Percentiles rank a stretch among this genome's conserved stretches.
Evolutionary conservation across 1,140 invertebrate genomes (phyloP).

Genomic region (Oedothorax gibbosus): DNA sequence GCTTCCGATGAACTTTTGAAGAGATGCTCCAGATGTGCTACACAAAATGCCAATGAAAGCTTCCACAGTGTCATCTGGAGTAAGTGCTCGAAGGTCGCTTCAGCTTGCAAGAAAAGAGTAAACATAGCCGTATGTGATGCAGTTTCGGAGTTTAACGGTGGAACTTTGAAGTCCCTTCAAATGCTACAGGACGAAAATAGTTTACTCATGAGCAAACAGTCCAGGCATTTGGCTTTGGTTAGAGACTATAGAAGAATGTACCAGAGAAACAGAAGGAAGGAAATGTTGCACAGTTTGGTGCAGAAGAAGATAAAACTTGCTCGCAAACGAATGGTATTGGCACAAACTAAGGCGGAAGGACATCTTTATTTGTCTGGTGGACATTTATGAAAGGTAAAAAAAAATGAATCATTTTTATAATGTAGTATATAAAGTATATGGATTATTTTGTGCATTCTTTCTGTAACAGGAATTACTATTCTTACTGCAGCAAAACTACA

Average conservation of each 20-base stretch:
- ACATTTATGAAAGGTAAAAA: too few relatives aligned
- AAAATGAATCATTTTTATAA: too few relatives aligned
- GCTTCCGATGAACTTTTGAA: conserved; percentile 3
- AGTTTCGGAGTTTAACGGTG: conserved; percentile 10
- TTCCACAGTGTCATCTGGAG: conserved; percentile 10
- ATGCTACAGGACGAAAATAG: conserved; percentile 1
- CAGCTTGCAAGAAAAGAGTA: neutral
- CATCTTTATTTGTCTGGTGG: too few relatives aligned
- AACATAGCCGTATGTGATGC: neutral
- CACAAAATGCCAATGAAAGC: conserved; percentile 16
- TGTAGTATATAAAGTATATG: too few relatives aligned
- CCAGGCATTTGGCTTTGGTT: neutral
- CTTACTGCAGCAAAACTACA: too few relatives aligned
- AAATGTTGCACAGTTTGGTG: neutral
- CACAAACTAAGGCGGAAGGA: too few relatives aligned
- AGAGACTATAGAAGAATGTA: neutral
- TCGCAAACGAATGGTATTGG: neutral
- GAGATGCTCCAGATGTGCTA: neutral
- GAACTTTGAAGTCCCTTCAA: neutral
- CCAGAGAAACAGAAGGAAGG: neutral
- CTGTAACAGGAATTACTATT: too few relatives aligned
- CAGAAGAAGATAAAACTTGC: conserved; percentile 11
- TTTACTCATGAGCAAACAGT: neutral
- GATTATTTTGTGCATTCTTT: too few relatives aligned
- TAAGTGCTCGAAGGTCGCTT: conserved; percentile 3